phyloP scores from a whole-genome alignment of 2,113 vertebrate genomes.

The Gallinago undulata region DNA sequence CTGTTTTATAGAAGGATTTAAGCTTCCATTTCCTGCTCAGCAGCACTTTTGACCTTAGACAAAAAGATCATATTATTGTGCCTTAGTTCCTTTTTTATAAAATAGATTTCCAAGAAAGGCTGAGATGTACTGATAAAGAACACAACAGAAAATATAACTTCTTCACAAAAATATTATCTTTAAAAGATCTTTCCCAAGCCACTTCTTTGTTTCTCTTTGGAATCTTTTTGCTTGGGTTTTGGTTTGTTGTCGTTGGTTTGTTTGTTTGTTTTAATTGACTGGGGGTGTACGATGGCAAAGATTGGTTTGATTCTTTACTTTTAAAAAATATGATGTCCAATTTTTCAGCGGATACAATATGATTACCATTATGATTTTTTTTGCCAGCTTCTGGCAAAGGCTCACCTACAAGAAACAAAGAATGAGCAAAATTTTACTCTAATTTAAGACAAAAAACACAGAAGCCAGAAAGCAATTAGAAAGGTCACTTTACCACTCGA shows the following conservation, averaged over 20 bases:
- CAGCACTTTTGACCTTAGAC: background rate
- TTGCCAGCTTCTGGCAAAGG: accelerated
- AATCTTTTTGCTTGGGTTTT: accelerated
- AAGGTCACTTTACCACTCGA: background rate
- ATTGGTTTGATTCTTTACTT: background rate
- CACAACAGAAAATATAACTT: background rate
- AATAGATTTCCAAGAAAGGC: background rate
- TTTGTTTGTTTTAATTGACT: background rate
- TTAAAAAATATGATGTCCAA: background rate
- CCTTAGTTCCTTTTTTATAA: background rate
- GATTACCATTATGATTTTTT: background rate
- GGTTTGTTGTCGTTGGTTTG: too few relatives aligned
- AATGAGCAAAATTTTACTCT: background rate
- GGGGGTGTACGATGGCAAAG: background rate
- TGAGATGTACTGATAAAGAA: background rate
- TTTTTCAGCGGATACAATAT: background rate
- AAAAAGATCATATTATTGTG: background rate
- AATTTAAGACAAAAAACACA: background rate
- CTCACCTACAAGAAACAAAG: background rate
- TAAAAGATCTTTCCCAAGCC: background rate
- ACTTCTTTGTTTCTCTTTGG: background rate
- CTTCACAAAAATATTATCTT: accelerated
- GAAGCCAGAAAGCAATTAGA: background rate
- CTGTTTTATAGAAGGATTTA: background rate
- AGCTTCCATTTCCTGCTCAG: background rate